phyloP scores from a whole-genome alignment of 2,797 vertebrate genomes.

The Sus cebifrons region DNA sequence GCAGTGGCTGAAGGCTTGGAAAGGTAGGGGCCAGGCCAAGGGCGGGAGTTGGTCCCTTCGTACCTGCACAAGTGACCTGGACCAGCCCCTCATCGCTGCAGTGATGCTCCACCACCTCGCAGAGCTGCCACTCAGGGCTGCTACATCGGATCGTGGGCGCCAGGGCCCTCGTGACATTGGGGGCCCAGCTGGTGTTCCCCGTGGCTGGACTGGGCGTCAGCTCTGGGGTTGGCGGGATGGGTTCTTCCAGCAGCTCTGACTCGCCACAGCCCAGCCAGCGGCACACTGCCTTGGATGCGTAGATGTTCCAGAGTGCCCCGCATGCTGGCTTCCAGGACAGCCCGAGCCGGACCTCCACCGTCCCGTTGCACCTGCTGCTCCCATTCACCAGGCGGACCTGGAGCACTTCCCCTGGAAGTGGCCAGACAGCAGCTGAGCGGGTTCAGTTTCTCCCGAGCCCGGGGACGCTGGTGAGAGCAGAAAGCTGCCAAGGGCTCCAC shows the following conservation, averaged over 20 bases:
- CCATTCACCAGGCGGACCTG: conserved; percentile 75
- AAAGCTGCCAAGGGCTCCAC: too few species aligned
- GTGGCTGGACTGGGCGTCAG: rapidly evolving
- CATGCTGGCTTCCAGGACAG: conserved; percentile 69
- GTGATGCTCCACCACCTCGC: not conserved
- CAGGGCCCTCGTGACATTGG: not conserved
- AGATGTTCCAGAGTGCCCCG: not conserved
- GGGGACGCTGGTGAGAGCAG: rapidly evolving
- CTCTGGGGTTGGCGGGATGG: rapidly evolving
- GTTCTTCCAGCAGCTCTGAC: rapidly evolving
- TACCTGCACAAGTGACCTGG: conserved; percentile 82
- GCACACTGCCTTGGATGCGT: conserved; percentile 61
- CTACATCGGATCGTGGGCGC: conserved; percentile 22
- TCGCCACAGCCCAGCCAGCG: conserved; percentile 60
- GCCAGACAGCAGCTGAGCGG: not conserved
- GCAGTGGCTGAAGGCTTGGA: not conserved
- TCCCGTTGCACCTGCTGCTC: conserved; percentile 76
- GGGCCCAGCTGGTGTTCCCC: not conserved
- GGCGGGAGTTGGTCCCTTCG: rapidly evolving
- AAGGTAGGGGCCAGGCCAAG: too few species aligned
- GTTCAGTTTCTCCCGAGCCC: not conserved
- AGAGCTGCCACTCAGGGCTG: not conserved
- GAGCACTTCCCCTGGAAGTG: not conserved
- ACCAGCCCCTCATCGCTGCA: not conserved
- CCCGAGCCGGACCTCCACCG: conserved; percentile 1